phyloP scores from a whole-genome alignment of 2,888 invertebrate species.

The Cantharis nigra region DNA sequence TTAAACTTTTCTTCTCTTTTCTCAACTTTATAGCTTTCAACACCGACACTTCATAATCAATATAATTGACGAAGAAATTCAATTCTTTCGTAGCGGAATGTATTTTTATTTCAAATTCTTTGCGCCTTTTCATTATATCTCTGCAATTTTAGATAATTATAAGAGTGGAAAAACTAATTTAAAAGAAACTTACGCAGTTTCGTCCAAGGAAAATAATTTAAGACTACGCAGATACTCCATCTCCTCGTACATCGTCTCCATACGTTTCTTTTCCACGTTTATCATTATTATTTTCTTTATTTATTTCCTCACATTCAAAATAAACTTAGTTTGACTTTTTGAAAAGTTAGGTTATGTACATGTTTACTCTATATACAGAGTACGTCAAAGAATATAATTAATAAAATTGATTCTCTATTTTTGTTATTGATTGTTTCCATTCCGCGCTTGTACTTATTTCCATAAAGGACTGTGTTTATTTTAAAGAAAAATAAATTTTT shows the following conservation, averaged over 20 bases:
- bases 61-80: conserved; percentile 72
- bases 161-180: neutral
- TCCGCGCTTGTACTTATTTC: too few species aligned
- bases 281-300: conserved; percentile 64
- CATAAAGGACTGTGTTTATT: too few species aligned
- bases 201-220: conserved; percentile 70
- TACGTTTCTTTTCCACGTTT: conserved; percentile 78
- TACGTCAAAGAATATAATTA: too few species aligned
- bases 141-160: conserved; percentile 54
- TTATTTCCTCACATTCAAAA: neutral
- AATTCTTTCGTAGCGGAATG: conserved; percentile 69
- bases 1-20: conserved; percentile 62
- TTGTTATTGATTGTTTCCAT: too few species aligned
- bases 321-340: neutral
- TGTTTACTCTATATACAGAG: too few species aligned
- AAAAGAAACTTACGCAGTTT: conserved; percentile 64
- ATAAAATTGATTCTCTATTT: too few species aligned
- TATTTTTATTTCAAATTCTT: conserved; percentile 74
- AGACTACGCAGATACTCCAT: conserved; percentile 78
- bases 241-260: conserved; percentile 80
- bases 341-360: neutral
- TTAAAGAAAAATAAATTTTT: too few species aligned
- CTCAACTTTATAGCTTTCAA: conserved; percentile 68
- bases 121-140: conserved; percentile 69
- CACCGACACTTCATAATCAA: conserved; percentile 71